Conservation (phyloP, 2,888 invertebrate species). For the Parochlus steinenii region DNA sequence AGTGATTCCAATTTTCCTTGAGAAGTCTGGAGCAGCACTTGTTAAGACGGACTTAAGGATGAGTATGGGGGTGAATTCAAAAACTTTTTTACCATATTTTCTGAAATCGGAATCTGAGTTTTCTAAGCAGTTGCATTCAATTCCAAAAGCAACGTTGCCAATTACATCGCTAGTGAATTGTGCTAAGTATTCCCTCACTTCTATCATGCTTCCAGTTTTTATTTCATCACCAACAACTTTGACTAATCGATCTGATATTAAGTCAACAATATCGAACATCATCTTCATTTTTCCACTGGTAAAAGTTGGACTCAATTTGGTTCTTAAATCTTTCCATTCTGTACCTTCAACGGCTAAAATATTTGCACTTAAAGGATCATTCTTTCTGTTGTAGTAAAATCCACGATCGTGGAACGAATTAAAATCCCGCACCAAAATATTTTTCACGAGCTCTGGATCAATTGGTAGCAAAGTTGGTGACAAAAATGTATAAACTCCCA, state of each 20-base stretch:
- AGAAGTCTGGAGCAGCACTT: background rate
- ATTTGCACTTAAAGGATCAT: slow-evolving; percentile 7
- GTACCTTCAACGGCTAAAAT: slow-evolving; percentile 27
- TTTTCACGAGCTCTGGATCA: slow-evolving; percentile 24
- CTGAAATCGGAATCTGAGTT: slow-evolving; percentile 37
- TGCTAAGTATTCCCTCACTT: background rate
- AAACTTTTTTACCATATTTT: slow-evolving; percentile 22
- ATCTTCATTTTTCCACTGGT: slow-evolving; percentile 32
- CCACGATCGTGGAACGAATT: slow-evolving; percentile 8
- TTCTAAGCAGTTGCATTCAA: slow-evolving; percentile 34
- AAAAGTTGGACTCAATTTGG: slow-evolving; percentile 38
- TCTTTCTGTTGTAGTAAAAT: background rate
- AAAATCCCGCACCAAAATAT: slow-evolving; percentile 17
- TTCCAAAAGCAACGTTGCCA: slow-evolving; percentile 10
- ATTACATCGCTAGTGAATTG: slow-evolving; percentile 8
- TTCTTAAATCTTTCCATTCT: slow-evolving; percentile 39
- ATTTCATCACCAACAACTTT: background rate
- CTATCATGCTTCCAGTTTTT: slow-evolving; percentile 16
- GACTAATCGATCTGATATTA: background rate
- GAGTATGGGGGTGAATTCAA: background rate
- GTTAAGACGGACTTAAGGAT: background rate
- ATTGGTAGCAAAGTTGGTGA: slow-evolving; percentile 22
- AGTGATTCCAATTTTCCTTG: slow-evolving; percentile 22
- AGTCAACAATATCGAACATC: slow-evolving; percentile 6
- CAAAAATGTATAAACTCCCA: slow-evolving; percentile 23